Evolutionary conservation across 2,113 vertebrate species (phyloP), one percentile per base, ranked within the genome.

Genomic region (Cebus imitator): DNA sequence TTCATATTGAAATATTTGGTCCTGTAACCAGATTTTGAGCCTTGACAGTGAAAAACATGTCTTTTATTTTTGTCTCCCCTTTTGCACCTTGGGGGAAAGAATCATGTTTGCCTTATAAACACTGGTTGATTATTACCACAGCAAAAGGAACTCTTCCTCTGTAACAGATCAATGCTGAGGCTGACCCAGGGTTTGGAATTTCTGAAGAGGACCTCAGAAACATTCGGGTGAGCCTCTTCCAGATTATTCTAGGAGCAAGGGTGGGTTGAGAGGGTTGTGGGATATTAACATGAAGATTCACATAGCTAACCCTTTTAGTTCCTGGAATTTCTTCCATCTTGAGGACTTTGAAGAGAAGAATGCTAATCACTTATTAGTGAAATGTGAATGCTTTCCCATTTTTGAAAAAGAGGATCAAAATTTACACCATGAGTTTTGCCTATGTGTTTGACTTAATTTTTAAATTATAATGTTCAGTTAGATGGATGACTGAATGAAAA

Each of bases 371-470:
- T 84, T 76, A 81, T 20, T 58, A 50, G n/a, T 81, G 55, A 95
- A 92, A 85, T 48, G 37, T 4, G 80, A 86, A 73, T 48, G 9
- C 66, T 86, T 76, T 57, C 18, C 76, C 50, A 20, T 58, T 91
- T 76, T 94, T 90, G 79, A 21, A 78, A 91, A 85, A 90, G 8
- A 95, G 61, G 87, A 87, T 55, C 43, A 43, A 82, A 95, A 55
- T 88, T 79, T 94, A 79, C 66, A 87, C 43, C 25, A 89, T 66
- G 81, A 70, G 30, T 82, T 92, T 95, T 89, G 94, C 68, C 87
- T 96, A n/a, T 78, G 82, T 73, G 25, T 80, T 93, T 96, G 81
- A 89, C 72, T 89, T 93, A 83, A 91, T 94, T 96, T 96, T 96
- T 91, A 17, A 87, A 96, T 86, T 95, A 76, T 85, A 95, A 86